Evolutionary conservation across 2,797 vertebrate genomes (phyloP), one percentile per base, ranked within the genome.

Genomic region (Todus mexicanus): DNA sequence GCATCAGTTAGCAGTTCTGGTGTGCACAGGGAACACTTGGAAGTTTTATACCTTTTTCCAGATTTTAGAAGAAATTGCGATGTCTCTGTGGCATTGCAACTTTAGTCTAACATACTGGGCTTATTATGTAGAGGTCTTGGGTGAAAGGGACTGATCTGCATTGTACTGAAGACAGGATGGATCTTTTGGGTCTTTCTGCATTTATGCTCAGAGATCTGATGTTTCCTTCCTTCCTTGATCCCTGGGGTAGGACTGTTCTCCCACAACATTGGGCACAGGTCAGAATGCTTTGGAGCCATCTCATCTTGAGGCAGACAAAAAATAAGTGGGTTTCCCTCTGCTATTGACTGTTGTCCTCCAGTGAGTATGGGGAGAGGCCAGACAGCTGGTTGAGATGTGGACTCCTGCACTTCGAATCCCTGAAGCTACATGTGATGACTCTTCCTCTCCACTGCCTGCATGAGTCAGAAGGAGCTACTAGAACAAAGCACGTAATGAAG

Each of bases 301-400:
- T 89, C 16, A 3, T 68, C 48, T 54, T 51, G 35, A 79, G 18
- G 26, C 12, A 68, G 14, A 4, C 29, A 19, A 35, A 8, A 84
- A 51, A 29, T 23, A 51, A 2, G 12, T 48, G 31, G 3, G 16
- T 56, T 93, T 59, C 26, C 15, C 23, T 64, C 40, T 64, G 23
- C 10, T 77, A 47, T 9, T 45, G 40, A 16, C 27, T 40, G 4
- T 69, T 83, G 26, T 42, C 12, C 35, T 91, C 9, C 65, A 80
- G 20, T 1, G 2, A 1, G 33, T 42, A 0, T 14, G 6, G 23
- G 15, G 7, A 35, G 27, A 83, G 22, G 50, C 12, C 40, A 85
- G 33, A 31, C 57, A 63, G 40, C 25, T 68, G 69, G 5, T n/a
- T 77, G 53, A 47, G 72, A 12, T 4, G 1, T 61, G 42, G 9